Conservation (phyloP, 2,888 invertebrate species). For the Melieria omissa region DNA sequence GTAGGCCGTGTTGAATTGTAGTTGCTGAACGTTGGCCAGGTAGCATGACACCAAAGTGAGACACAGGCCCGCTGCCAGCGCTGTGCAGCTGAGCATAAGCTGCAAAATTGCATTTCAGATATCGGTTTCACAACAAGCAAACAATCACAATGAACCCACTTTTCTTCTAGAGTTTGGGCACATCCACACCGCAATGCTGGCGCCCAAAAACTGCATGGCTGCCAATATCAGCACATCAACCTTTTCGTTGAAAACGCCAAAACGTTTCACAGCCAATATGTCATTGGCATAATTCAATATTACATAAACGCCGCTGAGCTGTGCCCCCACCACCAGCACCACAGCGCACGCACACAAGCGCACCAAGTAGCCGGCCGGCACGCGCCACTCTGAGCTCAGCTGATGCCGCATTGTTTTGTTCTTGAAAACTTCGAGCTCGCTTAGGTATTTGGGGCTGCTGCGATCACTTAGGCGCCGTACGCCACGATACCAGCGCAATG, state of each 20-base stretch:
- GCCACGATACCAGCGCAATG: constrained; percentile 62
- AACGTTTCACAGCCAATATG: constrained; percentile 47
- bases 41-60: constrained; percentile 50
- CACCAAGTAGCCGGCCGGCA: constrained; percentile 21
- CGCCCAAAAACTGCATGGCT: constrained; percentile 52
- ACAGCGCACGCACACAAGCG: constrained; percentile 46
- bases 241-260: constrained; percentile 40
- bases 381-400: constrained; percentile 25
- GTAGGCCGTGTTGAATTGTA: constrained; percentile 39
- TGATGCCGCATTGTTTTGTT: constrained; percentile 28
- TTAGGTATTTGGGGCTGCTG: constrained; percentile 52
- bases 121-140: neutral
- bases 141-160: neutral
- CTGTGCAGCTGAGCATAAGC: constrained; percentile 53
- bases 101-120: constrained; percentile 32
- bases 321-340: constrained; percentile 54
- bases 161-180: neutral
- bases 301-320: constrained; percentile 58
- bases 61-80: constrained; percentile 49
- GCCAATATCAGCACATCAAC: constrained; percentile 53
- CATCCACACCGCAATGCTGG: constrained; percentile 34
- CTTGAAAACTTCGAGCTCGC: constrained; percentile 53
- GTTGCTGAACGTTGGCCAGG: constrained; percentile 6
- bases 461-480: constrained; percentile 59
- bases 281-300: constrained; percentile 57